Conservation (phyloP, 2,888 invertebrate genomes). For the Danaus chrysippus region DNA sequence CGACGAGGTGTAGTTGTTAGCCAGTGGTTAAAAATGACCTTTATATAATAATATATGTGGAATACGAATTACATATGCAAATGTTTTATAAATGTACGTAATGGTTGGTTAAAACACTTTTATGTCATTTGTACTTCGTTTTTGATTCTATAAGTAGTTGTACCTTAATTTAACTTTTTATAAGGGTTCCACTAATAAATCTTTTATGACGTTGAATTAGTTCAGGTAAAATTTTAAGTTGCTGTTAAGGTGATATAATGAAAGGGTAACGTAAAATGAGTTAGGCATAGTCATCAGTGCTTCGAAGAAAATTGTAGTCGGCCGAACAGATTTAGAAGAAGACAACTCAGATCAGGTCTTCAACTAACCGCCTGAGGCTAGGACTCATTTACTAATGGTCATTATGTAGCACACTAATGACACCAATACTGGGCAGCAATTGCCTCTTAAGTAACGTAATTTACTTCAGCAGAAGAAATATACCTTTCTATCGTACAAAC, state of each 20-base stretch:
- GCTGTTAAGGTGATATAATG: too few species aligned
- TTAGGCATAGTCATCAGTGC: too few species aligned
- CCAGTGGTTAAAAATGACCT: constrained; percentile 47
- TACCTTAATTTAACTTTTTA: too few species aligned
- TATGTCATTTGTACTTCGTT: background rate
- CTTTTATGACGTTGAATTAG: too few species aligned
- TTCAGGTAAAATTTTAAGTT: too few species aligned
- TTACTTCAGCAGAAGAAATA: constrained; percentile 33
- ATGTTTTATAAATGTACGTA: constrained; percentile 19
- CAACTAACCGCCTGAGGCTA: constrained; percentile 20
- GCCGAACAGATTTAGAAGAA: constrained; percentile 14
- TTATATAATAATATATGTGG: constrained; percentile 35
- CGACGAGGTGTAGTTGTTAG: constrained; percentile 47
- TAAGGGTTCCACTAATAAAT: too few species aligned
- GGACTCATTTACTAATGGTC: constrained; percentile 29
- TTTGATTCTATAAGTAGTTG: too few species aligned
- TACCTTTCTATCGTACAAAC: constrained; percentile 32
- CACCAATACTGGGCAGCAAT: constrained; percentile 27
- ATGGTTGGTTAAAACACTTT: background rate
- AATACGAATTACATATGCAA: constrained; percentile 23
- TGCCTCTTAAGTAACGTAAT: constrained; percentile 33
- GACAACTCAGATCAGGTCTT: constrained; percentile 19
- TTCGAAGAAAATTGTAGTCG: too few species aligned
- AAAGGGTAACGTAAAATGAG: too few species aligned
- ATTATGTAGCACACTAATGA: constrained; percentile 27